Percentiles rank a stretch among this genome's conserved stretches.
These are phyloP conservation scores for Dendroctonus valens DNA, from an alignment of 1,140 invertebrate genomes.

Conservation along the genomic window DNA sequence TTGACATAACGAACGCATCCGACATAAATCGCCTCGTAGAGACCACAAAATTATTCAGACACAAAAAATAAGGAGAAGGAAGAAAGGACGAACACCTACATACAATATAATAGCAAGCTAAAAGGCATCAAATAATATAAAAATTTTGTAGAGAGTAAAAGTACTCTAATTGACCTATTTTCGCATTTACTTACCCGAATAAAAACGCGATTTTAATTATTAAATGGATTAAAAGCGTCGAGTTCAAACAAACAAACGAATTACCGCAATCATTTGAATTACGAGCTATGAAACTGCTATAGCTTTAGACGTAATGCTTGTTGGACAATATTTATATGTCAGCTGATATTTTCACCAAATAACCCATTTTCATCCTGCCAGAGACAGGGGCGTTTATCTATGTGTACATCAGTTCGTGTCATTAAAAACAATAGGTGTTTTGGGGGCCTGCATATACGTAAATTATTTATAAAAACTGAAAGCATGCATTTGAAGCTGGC, in stretches of 20 bases:
- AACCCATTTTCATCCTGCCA: constrained; percentile 2
- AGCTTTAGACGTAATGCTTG: constrained; percentile 10
- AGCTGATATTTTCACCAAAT: constrained; percentile 12
- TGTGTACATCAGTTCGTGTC: constrained; percentile 16
- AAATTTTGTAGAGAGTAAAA: neutral
- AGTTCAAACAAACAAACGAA: constrained; percentile 9
- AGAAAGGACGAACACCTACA: no score
- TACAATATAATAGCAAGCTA: neutral
- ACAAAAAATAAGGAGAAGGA: no score
- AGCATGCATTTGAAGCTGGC: constrained; percentile 4
- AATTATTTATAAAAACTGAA: constrained; percentile 11
- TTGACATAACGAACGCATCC: no score
- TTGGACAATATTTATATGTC: constrained; percentile 12
- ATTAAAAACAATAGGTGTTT: constrained; percentile 22
- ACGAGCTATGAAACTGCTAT: constrained; percentile 17
- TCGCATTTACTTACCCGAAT: no score
- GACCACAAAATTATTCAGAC: no score
- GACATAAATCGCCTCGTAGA: no score
- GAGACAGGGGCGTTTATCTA: constrained; percentile 6
- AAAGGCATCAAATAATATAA: neutral
- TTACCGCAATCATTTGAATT: constrained; percentile 9
- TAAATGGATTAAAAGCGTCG: constrained; percentile 1
- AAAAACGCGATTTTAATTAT: neutral
- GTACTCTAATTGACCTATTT: neutral
- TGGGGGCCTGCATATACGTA: neutral